Evolutionary conservation across 2,113 vertebrate species (phyloP), one percentile per base, ranked within the genome.

Genomic region (Ursus arctos): DNA sequence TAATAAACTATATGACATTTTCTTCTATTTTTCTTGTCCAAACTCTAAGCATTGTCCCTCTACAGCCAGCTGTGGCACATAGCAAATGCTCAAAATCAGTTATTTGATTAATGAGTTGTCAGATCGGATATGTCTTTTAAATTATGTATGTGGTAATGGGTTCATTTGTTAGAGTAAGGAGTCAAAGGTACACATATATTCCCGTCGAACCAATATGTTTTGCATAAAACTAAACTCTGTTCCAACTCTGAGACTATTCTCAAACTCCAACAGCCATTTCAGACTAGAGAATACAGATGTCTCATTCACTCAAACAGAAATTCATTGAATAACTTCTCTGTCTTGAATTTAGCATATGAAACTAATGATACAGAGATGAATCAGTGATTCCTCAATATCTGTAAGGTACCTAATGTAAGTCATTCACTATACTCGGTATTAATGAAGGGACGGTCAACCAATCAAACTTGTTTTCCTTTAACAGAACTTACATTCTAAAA

Each of bases 111-210:
- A 89, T 85, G 12, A 95, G 36, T 22, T 81, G 10, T 61, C 28
- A 92, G 55, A 49, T 95, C 28, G 89, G 63, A 69, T 85, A 40
- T 49, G 36, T 31, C 36, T 88, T 96, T 92, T 94, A 97, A 97
- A 95, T 84, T 95, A 86, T 61, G 11, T 69, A 49, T 49, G 11
- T 76, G 28, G 9, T 76, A 90, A 76, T 57, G 72, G 59, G 31
- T 86, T 21, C 43, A 71, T 90, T 94, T 97, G 16, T 87, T 90
- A 84, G 24, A 69, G 36, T 63, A 81, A 96, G 43, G 24, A 65
- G 43, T 76, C 72, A 92, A 90, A 59, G 63, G 61, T 33, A 63
- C 40, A 63, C 31, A 67, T 26, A n/a, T n/a, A 69, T 86, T 89
- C 5, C 49, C 87, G 6, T 61, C 53, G 87, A 77, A 72, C 12